Conservation (phyloP, 2,113 vertebrate species). For the Myiozetetes cayanensis region DNA sequence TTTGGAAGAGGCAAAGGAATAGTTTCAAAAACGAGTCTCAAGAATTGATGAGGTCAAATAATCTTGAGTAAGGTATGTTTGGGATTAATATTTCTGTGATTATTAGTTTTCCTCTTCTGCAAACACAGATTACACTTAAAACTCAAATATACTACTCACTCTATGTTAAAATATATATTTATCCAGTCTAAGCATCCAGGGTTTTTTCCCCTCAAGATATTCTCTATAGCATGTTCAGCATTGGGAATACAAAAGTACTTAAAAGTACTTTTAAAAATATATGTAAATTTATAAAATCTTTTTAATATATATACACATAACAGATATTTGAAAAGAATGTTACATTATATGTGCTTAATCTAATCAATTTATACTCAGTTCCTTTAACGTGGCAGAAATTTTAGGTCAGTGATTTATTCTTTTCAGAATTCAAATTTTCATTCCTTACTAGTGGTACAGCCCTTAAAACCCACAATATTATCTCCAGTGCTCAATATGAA, state of each 20-base stretch:
- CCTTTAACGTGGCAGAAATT: neutral
- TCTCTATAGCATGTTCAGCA: neutral
- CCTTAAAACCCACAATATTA: neutral
- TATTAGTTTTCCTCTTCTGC: neutral
- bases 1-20: neutral
- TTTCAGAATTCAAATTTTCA: neutral
- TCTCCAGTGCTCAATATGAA: neutral
- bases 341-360: neutral
- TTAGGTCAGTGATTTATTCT: slow-evolving; percentile 3
- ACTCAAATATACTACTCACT: neutral
- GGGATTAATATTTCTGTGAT: neutral
- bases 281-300: neutral
- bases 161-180: neutral
- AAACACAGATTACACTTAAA: neutral
- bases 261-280: neutral
- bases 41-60: neutral
- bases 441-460: neutral
- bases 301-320: neutral
- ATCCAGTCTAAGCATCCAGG: neutral
- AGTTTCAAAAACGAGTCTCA: neutral
- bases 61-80: neutral
- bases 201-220: neutral
- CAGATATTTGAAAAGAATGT: neutral
- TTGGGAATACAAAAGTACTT: neutral
- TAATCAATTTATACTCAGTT: neutral